Evolutionary conservation across 2,797 vertebrate species (phyloP).

Genomic region (Fundulus diaphanus): DNA sequence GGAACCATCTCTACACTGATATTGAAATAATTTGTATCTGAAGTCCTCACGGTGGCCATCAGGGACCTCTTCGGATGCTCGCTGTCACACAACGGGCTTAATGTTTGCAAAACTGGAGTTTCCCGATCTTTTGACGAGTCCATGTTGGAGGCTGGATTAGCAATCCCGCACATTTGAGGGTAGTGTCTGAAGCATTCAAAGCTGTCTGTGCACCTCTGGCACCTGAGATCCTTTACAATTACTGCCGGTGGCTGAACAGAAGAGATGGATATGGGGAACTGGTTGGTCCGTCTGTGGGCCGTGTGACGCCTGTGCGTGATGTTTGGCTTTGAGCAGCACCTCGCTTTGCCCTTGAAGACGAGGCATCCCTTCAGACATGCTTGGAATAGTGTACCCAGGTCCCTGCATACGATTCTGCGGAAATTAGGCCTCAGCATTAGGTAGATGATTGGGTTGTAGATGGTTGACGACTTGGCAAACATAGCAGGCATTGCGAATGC

Average conservation of each 20-base stretch:
- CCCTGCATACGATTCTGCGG: constrained; percentile 65
- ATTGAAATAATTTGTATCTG: constrained; percentile 64
- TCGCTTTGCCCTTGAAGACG: constrained; percentile 32
- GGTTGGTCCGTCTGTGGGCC: constrained; percentile 42
- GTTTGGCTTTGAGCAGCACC: constrained; percentile 52
- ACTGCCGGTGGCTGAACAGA: constrained; percentile 31
- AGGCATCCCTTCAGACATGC: constrained; percentile 56
- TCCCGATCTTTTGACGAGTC: constrained; percentile 26
- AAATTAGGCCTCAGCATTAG: constrained; percentile 80
- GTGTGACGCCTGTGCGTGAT: constrained; percentile 42
- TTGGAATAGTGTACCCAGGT: constrained; percentile 62
- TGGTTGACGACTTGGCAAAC: constrained; percentile 85
- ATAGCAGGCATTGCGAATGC: constrained; percentile 83
- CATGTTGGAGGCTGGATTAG: constrained; percentile 4
- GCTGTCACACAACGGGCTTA: constrained; percentile 10
- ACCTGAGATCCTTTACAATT: constrained; percentile 21
- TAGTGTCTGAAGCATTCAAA: constrained; percentile 70
- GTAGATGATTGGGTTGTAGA: constrained; percentile 83
- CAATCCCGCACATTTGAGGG: constrained; percentile 47
- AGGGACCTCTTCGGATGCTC: constrained; percentile 39
- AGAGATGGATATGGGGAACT: constrained; percentile 51
- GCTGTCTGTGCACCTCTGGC: constrained; percentile 51
- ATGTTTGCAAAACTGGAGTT: constrained; percentile 20
- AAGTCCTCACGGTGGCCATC: constrained; percentile 53
- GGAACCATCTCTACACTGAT: constrained; percentile 72